phyloP scores from a whole-genome alignment of 2,797 vertebrate species.

The Falco rusticolus region DNA sequence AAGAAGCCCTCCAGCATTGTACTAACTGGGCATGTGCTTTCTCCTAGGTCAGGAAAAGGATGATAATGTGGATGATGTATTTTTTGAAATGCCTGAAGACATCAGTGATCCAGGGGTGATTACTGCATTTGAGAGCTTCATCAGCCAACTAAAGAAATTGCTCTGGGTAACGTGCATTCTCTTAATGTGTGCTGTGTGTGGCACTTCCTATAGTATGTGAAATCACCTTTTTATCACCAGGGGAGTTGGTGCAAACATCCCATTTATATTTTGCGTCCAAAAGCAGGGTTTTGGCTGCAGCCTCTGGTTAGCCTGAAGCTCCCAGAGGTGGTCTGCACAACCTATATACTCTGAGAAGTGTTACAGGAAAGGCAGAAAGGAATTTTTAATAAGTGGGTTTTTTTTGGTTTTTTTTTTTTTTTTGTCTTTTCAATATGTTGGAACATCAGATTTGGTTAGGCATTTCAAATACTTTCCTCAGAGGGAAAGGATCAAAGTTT shows the following conservation, averaged over 20 bases:
- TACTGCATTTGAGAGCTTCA: slow-evolving; percentile 81
- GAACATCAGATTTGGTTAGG: not conserved
- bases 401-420: not conserved
- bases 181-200: not conserved
- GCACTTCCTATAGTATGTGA: not conserved
- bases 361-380: not conserved
- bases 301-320: not conserved
- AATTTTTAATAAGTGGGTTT: not conserved
- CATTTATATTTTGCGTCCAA: not conserved
- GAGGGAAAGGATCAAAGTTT: not conserved
- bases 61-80: not conserved
- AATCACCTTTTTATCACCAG: not conserved
- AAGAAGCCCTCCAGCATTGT: accelerated
- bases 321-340: not conserved
- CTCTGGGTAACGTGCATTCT: slow-evolving; percentile 76
- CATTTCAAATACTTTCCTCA: not conserved
- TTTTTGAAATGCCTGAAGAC: slow-evolving; percentile 34
- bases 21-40: not conserved
- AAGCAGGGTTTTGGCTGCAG: not conserved
- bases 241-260: not conserved
- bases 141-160: slow-evolving; percentile 76
- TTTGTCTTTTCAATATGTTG: not conserved
- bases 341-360: not conserved
- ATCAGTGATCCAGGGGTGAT: slow-evolving; percentile 58
- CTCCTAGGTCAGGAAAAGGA: slow-evolving; percentile 29